phyloP scores from a whole-genome alignment of 2,113 vertebrate genomes.

The Melanocharis versteri region DNA sequence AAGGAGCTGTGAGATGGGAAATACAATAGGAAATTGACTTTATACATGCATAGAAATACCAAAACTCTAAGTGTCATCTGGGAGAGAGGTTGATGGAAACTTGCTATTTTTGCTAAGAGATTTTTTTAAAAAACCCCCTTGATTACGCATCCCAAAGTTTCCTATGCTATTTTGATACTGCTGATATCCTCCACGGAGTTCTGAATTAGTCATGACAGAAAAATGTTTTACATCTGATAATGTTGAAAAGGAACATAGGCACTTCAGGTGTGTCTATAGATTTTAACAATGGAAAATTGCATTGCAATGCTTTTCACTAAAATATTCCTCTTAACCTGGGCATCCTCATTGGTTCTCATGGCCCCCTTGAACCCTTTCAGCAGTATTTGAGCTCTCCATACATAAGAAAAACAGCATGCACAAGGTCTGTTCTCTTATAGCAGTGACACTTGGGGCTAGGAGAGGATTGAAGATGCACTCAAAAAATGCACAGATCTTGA shows the following conservation, averaged over 20 bases:
- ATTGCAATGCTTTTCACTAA: background rate
- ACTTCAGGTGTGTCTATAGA: background rate
- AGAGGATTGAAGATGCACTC: background rate
- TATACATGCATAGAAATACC: conserved; percentile 35
- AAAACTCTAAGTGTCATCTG: conserved; percentile 27
- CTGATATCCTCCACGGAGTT: conserved; percentile 19
- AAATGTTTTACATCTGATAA: conserved; percentile 34
- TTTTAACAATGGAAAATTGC: background rate
- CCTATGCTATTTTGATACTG: conserved; percentile 51
- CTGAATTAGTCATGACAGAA: conserved; percentile 52
- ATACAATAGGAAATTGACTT: conserved; percentile 64
- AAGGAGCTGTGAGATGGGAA: conserved; percentile 51
- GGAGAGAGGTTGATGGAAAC: conserved; percentile 13
- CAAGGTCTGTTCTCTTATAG: background rate
- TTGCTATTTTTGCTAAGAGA: conserved; percentile 57
- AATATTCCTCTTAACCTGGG: background rate
- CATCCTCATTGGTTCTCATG: background rate
- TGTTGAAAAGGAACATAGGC: background rate
- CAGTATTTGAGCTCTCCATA: background rate
- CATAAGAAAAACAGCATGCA: background rate
- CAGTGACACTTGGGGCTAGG: background rate
- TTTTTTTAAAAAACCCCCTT: background rate
- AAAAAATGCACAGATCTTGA: background rate
- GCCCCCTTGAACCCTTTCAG: background rate
- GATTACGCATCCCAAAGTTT: conserved; percentile 4